Conservation (phyloP, 2,888 invertebrate species). For the Chloromyia formosa region DNA sequence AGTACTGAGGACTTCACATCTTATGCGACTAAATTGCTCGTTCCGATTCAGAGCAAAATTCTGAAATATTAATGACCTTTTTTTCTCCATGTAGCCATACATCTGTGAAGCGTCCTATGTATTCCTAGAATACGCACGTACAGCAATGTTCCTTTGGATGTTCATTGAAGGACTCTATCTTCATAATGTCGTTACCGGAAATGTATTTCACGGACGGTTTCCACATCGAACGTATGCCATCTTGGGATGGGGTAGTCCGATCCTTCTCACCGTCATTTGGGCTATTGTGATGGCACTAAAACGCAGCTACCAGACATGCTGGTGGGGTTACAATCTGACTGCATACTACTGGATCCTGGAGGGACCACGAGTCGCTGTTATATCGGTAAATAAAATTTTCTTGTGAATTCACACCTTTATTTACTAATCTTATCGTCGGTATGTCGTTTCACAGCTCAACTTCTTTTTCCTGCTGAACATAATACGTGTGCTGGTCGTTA, state of each 20-base stretch:
- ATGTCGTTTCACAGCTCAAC: constrained; percentile 71
- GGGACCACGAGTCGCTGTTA: constrained; percentile 82
- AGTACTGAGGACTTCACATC: too few relatives aligned
- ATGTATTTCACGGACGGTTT: constrained; percentile 71
- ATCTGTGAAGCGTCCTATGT: constrained; percentile 82
- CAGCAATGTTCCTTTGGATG: constrained; percentile 97
- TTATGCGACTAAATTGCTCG: background rate
- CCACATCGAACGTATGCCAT: constrained; percentile 70
- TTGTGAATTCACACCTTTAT: too few relatives aligned
- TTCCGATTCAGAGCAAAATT: background rate
- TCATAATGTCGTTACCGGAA: constrained; percentile 83
- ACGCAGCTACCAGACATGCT: constrained; percentile 67
- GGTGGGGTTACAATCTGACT: constrained; percentile 86
- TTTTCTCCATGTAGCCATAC: constrained; percentile 69
- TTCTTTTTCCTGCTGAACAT: constrained; percentile 81
- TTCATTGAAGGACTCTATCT: constrained; percentile 92
- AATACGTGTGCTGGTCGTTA: constrained; percentile 79
- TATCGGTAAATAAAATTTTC: constrained; percentile 71
- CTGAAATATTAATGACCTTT: background rate
- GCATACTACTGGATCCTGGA: constrained; percentile 90
- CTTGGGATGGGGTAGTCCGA: constrained; percentile 80
- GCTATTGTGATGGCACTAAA: constrained; percentile 69
- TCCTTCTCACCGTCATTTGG: constrained; percentile 76
- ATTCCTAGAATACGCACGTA: constrained; percentile 86
- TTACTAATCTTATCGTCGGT: too few relatives aligned